Percentiles rank a stretch among this genome's conserved stretches.
Conservation (phyloP, 1,140 invertebrate species). For the Sinonovacula constricta region DNA sequence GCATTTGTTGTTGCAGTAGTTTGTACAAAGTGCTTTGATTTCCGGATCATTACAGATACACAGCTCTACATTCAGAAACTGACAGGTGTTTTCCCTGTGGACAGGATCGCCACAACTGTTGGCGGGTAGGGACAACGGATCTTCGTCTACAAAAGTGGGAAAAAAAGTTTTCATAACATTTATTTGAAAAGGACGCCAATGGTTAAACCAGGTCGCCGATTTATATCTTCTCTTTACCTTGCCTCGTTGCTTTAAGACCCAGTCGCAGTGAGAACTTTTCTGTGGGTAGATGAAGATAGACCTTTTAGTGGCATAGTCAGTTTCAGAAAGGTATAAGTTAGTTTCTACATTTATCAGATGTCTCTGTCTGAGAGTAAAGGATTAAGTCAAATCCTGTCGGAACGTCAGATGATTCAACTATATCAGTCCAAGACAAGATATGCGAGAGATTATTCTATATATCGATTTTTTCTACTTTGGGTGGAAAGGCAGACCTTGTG, state of each 20-base stretch:
- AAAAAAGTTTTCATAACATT: background rate
- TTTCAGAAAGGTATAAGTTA: no score
- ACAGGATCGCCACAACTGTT: constrained; percentile 20
- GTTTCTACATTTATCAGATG: no score
- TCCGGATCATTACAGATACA: constrained; percentile 21
- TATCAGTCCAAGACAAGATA: no score
- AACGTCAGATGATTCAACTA: no score
- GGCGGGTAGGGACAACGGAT: background rate
- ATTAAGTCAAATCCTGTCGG: no score
- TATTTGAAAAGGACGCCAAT: background rate
- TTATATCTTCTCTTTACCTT: no score
- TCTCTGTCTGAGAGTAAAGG: no score
- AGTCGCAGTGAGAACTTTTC: background rate
- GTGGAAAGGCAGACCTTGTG: no score
- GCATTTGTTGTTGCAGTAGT: constrained; percentile 17
- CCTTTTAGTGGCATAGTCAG: background rate
- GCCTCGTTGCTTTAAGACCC: no score
- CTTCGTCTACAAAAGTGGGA: background rate
- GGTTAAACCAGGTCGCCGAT: background rate
- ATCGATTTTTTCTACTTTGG: no score
- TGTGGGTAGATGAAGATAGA: background rate
- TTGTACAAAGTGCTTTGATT: background rate
- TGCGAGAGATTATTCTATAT: no score
- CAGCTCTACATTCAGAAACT: background rate
- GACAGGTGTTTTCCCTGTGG: background rate